Evolutionary conservation across 2,888 invertebrate species (phyloP), one percentile per base, ranked within the genome.

Genomic region (Dasysyrphus albostriatus): DNA sequence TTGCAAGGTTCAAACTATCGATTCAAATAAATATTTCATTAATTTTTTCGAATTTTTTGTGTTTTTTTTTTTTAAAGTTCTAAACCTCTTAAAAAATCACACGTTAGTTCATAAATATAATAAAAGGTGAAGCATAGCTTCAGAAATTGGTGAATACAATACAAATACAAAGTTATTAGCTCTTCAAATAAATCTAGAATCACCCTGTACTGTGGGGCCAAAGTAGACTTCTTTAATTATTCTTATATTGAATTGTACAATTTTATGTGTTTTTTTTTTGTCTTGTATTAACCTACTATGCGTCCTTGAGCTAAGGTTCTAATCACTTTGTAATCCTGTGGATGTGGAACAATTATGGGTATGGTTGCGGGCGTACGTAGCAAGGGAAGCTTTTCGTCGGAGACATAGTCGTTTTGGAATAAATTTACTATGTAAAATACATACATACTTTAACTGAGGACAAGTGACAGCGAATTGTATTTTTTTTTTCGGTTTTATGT

Each of bases 381-480:
- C 4, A 51, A 51, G 19, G 29, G 7, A 54, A 54, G 24, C 29
- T 29, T 14, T 54, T 54, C 7, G 12, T 12, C 19, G 10, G 10
- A 6, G 10, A 19, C 9, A 19, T 19, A 10, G 49, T 24, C n/a
- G 14, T 54, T 54, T 54, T 54, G 7, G 54, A 32, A 54, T 54
- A 54, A 54, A 54, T 54, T 32, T 54, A 54, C n/a, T 32, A 54
- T 54, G 29, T 54, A 14, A 54, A 6, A 51, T 24, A 24, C 24
- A 24, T 24, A 3, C 5, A 32, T 32, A 5, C 32, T 32, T 0
- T 32, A 32, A 32, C 19, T 54, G 14, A 32, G 4, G 29, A n/a
- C 29, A 51, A 24, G n/a, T n/a, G n/a, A n/a, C n/a, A n/a, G n/a
- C 4, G 10, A 24, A 51, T 12, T 54, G 24, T 14, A 5, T 12